Evolutionary conservation across 1,140 invertebrate species (phyloP).

Genomic region (Meloidogyne floridensis): DNA sequence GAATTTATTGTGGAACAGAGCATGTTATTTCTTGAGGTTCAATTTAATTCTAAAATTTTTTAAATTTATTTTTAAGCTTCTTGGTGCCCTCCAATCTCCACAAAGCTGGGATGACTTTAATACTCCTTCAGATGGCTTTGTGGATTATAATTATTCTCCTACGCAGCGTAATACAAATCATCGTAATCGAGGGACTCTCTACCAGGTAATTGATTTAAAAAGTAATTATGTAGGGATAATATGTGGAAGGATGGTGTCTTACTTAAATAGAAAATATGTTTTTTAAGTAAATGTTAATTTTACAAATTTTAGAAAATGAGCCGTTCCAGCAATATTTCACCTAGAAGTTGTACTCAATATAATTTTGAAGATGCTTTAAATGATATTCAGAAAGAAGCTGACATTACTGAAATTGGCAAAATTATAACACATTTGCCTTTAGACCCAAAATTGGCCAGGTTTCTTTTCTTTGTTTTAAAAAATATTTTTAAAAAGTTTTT

Average conservation of each 20-base stretch:
- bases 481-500: background rate
- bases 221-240: background rate
- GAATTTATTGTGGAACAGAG: slow-evolving; percentile 72
- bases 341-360: background rate
- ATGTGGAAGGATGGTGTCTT: no score
- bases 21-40: slow-evolving; percentile 57
- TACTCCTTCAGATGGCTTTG: background rate
- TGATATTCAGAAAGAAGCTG: slow-evolving; percentile 56
- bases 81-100: slow-evolving; percentile 53
- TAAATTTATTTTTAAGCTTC: slow-evolving; percentile 35
- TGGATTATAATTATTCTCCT: slow-evolving; percentile 8
- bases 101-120: background rate
- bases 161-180: background rate
- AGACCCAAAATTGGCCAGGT: slow-evolving; percentile 83
- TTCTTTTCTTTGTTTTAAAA: background rate
- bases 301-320: background rate
- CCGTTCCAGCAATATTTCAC: slow-evolving; percentile 6
- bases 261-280: no score
- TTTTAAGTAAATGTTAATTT: background rate
- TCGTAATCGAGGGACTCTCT: background rate
- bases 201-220: background rate
- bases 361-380: background rate
- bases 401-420: slow-evolving; percentile 82
- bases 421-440: slow-evolving; percentile 85
- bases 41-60: slow-evolving; percentile 8